Evolutionary conservation across 2,113 vertebrate species (phyloP), one percentile per base, ranked within the genome.

Genomic region (Pangasianodon hypophthalmus): DNA sequence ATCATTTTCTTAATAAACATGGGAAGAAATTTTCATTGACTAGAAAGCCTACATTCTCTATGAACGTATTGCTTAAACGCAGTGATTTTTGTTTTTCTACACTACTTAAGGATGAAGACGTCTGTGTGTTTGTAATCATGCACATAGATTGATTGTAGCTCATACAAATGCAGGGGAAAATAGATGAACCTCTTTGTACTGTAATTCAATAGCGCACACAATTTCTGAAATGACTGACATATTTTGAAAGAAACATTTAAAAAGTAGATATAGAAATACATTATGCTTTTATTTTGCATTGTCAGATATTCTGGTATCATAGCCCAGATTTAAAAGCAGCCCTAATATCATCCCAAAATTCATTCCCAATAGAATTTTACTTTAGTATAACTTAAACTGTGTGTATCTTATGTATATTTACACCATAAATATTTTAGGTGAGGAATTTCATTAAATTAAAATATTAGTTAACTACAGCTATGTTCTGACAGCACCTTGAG

Each of bases 91-190:
- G 60, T 86, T 81, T 92, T 87, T 79, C 41, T 87, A 88, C 89
- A 81, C 67, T 83, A 84, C 69, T 90, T 75, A 91, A 91, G 87
- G 85, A 92, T 85, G 80, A 37, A 37, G 37, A 37, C 1, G 37
- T 37, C 37, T 91, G 48, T 90, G 89, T 89, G 92, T 92, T 32
- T 86, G 26, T 86, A 32, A 9, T 48, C 75, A 50, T 26, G 44
- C 46, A 10, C 6, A 21, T 26, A 26, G 21, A 10, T 46, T 0
- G 8, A 9, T 52, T 50, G 24, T 24, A 5, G 1, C 44, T 4
- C 2, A 6, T 79, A 10, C 5, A 4, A 1, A 16, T 37, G 18
- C 2, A 62, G 24, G 24, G 24, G 4, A 60, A 60, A 60, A 62
- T 5, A 21, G 18, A 73, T 10, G 18, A 14, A 19, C 0, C 6